Evolutionary conservation across 2,113 vertebrate genomes (phyloP).

Genomic region (Dasyurus viverrinus): DNA sequence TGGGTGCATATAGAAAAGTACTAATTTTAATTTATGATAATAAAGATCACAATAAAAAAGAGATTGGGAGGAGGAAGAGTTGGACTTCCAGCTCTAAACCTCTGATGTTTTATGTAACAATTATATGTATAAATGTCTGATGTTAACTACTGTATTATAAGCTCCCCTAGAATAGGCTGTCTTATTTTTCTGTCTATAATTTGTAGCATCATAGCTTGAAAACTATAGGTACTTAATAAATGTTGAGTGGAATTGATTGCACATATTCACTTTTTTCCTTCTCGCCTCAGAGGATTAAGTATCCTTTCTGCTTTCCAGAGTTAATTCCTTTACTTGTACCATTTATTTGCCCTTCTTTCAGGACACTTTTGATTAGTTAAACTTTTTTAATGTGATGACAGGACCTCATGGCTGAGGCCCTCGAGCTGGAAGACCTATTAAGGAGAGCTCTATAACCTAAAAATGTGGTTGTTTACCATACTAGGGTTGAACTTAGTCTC

Average conservation of each 20-base stretch:
- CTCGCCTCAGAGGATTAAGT: neutral
- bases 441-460: neutral
- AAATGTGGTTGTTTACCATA: neutral
- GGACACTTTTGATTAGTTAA: neutral
- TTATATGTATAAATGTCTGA: too few relatives aligned
- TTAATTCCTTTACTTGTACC: neutral
- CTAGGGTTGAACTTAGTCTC: neutral
- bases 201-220: too few relatives aligned
- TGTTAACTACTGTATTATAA: too few relatives aligned
- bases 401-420: neutral
- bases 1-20: neutral
- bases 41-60: neutral
- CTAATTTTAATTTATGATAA: neutral
- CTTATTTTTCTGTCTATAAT: too few relatives aligned
- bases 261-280: too few relatives aligned
- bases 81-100: too few relatives aligned
- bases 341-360: neutral
- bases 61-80: too few relatives aligned
- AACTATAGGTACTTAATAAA: too few relatives aligned
- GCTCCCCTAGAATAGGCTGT: too few relatives aligned
- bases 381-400: neutral
- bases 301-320: neutral
- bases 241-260: too few relatives aligned
- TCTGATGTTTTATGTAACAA: too few relatives aligned
- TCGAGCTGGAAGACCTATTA: neutral